Evolutionary conservation across 2,888 invertebrate genomes (phyloP), one percentile per base, ranked within the genome.

Genomic region (Andrena praecox): DNA sequence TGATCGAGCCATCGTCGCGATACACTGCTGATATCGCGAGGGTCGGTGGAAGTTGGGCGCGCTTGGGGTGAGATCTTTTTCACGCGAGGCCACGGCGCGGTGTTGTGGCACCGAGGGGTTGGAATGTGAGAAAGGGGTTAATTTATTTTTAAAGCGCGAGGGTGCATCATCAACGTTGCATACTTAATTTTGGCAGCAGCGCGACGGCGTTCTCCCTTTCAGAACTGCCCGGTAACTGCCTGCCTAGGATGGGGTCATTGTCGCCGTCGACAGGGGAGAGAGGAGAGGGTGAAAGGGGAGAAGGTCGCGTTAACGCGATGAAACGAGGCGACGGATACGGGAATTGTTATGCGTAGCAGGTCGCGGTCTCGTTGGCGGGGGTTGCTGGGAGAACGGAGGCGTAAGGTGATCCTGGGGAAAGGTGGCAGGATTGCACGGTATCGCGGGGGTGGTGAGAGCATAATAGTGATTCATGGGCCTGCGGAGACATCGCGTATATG

Each of bases 311-410:
- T 87, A 86, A 87, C 80, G 82, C 80, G 80, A 82, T 86, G 80
- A 86, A 85, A 85, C 76, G 77, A 71, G 63, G 85, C 67, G 60
- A 50, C 63, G 67, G 67, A 48, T 70, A 84, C 75, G 72, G 67
- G 84, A 80, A 86, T 86, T 86, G 86, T 73, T 86, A 86, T 86
- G 85, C 86, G 85, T 85, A 76, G 73, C 73, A 27, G 68, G 86
- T 84, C 69, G 76, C 77, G 84, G 84, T 84, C 84, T 77, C 56
- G 50, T 33, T 20, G 62, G 50, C 31, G 56, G 27, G 77, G 72
- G 60, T 48, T 64, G 66, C 33, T 29, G 20, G 68, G 62, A 50
- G 74, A 59, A 64, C 71, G 73, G 63, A 62, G 68, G 68, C 71
- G 82, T 77, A 80, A 85, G 77, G 71, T 48, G 77, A 85, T 85